Percentiles rank a stretch among this genome's conserved stretches.
Conservation (phyloP, 2,797 vertebrate species). For the Smutsia temminckii region DNA sequence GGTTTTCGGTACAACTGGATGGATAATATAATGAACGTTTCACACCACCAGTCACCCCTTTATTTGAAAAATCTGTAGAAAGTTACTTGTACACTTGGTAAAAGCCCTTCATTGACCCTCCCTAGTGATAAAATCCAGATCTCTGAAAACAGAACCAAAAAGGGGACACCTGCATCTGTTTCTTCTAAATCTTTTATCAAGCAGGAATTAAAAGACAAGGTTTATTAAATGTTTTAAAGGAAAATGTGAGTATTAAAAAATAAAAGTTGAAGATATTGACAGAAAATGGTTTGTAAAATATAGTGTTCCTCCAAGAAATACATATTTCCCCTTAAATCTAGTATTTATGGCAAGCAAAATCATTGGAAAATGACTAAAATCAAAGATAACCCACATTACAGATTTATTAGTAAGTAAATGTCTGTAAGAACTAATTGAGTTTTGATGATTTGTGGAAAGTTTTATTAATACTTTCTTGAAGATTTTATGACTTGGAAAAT, state of each 20-base stretch:
- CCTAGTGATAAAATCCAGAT: conserved; percentile 87
- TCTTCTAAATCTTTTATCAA: conserved; percentile 81
- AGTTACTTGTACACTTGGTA: conserved; percentile 71
- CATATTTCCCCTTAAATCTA: conserved; percentile 22
- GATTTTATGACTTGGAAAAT: conserved; percentile 76
- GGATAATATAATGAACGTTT: conserved; percentile 57
- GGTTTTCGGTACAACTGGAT: conserved; percentile 1
- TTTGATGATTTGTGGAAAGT: conserved; percentile 70
- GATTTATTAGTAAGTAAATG: conserved; percentile 64
- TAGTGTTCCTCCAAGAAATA: conserved; percentile 63
- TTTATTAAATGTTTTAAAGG: conserved; percentile 69
- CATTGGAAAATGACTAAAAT: conserved; percentile 73
- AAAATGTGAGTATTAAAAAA: conserved; percentile 48
- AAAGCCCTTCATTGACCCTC: conserved; percentile 87
- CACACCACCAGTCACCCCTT: conserved; percentile 60
- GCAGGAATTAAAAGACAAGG: conserved; percentile 77
- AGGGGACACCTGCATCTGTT: conserved; percentile 81
- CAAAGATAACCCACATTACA: conserved; percentile 55
- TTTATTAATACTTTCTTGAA: conserved; percentile 70
- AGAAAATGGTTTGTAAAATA: conserved; percentile 65
- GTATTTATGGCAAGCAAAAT: conserved; percentile 70
- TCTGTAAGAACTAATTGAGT: conserved; percentile 68
- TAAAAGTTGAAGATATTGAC: conserved; percentile 55
- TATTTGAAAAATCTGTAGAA: conserved; percentile 73
- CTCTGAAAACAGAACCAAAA: conserved; percentile 75